Percentiles rank a stretch among this genome's conserved stretches.
Evolutionary conservation across 2,113 vertebrate species (phyloP).

Genomic region (Capreolus pygargus): DNA sequence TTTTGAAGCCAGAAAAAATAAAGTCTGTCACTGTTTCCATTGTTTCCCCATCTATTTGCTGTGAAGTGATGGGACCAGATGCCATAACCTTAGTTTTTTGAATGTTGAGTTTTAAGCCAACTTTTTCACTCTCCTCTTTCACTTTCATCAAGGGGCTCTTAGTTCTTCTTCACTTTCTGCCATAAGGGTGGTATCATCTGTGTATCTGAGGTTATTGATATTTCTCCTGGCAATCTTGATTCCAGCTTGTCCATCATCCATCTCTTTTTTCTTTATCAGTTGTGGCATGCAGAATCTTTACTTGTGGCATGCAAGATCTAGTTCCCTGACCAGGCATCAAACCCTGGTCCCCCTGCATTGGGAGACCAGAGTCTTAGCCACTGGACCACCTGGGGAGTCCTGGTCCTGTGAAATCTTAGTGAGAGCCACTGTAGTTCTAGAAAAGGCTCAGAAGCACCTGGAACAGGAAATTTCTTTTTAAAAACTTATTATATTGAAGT

Average conservation of each 20-base stretch:
- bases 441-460: neutral
- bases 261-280: neutral
- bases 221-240: neutral
- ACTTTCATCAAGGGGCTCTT: neutral
- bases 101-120: neutral
- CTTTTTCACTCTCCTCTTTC: neutral
- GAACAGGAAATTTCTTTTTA: neutral
- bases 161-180: neutral
- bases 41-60: neutral
- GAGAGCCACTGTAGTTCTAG: neutral
- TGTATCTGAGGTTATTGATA: neutral
- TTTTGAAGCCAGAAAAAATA: neutral
- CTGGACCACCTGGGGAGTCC: neutral
- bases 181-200: neutral
- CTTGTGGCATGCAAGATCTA: neutral
- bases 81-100: neutral
- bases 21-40: neutral
- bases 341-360: neutral
- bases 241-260: neutral
- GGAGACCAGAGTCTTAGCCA: neutral
- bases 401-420: neutral
- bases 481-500: neutral
- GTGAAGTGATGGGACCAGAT: accelerated
- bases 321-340: neutral
- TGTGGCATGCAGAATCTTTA: neutral